phyloP scores from a whole-genome alignment of 2,797 vertebrate species.

The Poeciliopsis gracilis region DNA sequence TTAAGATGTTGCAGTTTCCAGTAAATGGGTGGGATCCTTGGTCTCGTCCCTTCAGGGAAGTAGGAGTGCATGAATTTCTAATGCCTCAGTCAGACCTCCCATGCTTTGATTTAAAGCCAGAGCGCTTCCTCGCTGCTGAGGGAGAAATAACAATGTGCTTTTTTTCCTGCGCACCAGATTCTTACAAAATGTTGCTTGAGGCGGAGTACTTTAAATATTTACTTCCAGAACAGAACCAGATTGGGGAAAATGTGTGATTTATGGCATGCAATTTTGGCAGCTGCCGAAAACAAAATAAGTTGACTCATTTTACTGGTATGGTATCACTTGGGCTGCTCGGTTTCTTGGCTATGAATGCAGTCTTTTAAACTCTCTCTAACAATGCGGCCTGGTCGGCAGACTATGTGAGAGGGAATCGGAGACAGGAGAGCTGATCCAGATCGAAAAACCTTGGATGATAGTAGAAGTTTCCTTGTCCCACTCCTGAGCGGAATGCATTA shows the following conservation, averaged over 20 bases:
- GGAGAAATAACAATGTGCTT: slow-evolving; percentile 41
- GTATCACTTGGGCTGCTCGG: slow-evolving; percentile 8
- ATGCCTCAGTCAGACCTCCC: slow-evolving; percentile 55
- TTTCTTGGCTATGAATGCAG: slow-evolving; percentile 24
- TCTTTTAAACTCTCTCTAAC: slow-evolving; percentile 28
- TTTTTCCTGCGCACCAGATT: slow-evolving; percentile 15
- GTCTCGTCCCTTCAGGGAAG: slow-evolving; percentile 60
- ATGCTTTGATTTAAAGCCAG: slow-evolving; percentile 70
- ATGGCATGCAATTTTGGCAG: slow-evolving; percentile 18
- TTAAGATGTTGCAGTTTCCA: slow-evolving; percentile 53
- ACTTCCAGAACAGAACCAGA: slow-evolving; percentile 9
- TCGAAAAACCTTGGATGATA: slow-evolving; percentile 18
- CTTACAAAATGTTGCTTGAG: slow-evolving; percentile 29
- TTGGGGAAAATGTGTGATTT: slow-evolving; percentile 43
- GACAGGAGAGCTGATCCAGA: slow-evolving; percentile 19
- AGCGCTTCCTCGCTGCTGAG: slow-evolving; percentile 43
- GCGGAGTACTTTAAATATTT: slow-evolving; percentile 41
- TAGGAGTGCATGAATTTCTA: slow-evolving; percentile 69
- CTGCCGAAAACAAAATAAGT: slow-evolving; percentile 28
- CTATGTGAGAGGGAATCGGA: slow-evolving; percentile 6
- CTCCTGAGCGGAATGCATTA: slow-evolving; percentile 24
- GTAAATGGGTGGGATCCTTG: slow-evolving; percentile 73
- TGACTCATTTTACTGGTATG: slow-evolving; percentile 31
- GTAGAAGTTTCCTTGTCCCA: slow-evolving; percentile 20
- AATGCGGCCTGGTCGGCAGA: slow-evolving; percentile 12